phyloP scores from a whole-genome alignment of 1,140 invertebrate genomes.

The Babylonia areolata region DNA sequence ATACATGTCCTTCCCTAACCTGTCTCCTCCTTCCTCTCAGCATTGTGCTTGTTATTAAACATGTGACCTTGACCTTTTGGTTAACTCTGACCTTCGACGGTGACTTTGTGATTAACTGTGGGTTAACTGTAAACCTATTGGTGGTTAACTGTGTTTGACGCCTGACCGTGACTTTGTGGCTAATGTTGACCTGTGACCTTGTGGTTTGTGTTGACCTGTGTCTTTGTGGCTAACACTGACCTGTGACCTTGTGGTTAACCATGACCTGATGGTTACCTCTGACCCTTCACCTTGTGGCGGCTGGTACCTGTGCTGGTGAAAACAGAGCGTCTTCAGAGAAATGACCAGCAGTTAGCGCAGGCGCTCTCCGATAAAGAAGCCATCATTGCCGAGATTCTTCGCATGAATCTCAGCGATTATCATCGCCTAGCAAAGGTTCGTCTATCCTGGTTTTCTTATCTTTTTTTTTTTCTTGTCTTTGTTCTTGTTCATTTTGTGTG shows the following conservation, averaged over 20 bases:
- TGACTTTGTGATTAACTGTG: neutral
- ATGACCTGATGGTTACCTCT: neutral
- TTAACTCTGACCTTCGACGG: neutral
- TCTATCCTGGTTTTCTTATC: neutral
- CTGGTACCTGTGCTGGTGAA: neutral
- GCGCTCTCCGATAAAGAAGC: constrained; percentile 48
- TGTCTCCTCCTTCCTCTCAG: too few relatives aligned
- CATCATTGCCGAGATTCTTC: constrained; percentile 46
- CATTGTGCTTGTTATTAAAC: too few relatives aligned
- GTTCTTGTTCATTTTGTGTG: too few relatives aligned
- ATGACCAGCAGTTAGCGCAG: constrained; percentile 45
- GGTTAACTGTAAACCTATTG: too few relatives aligned
- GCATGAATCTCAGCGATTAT: constrained; percentile 14
- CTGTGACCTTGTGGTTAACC: neutral
- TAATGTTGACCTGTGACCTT: neutral
- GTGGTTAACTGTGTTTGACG: too few relatives aligned
- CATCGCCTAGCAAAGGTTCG: constrained; percentile 36
- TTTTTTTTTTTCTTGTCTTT: too few relatives aligned
- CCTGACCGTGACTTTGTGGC: too few relatives aligned
- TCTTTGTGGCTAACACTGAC: neutral
- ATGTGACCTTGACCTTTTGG: neutral
- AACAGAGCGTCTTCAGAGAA: constrained; percentile 38
- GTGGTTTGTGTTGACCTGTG: neutral
- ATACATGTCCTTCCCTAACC: too few relatives aligned
- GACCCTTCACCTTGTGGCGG: neutral